Percentiles rank a stretch among this genome's conserved stretches.
Conservation (phyloP, 2,888 invertebrate genomes). For the Folsomia candida region DNA sequence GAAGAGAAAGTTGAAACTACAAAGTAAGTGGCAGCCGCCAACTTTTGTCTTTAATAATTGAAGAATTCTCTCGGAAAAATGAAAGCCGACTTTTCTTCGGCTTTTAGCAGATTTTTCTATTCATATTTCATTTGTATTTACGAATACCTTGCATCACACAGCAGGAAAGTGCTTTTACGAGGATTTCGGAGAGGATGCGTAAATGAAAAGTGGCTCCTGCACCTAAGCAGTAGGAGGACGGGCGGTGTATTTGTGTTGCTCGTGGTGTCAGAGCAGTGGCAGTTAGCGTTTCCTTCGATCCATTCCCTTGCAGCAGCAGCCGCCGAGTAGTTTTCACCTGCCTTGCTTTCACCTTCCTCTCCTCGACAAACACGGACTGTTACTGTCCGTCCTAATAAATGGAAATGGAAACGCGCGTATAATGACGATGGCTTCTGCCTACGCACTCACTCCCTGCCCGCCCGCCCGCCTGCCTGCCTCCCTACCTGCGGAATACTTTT, state of each 20-base stretch:
- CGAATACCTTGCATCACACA: not conserved
- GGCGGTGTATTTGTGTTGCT: too few relatives aligned
- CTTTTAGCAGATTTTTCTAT: slow-evolving; percentile 8
- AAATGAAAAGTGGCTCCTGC: slow-evolving; percentile 2
- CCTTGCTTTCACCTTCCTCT: not conserved
- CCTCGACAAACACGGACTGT: not conserved
- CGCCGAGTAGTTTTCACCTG: not conserved
- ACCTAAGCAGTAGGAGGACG: too few relatives aligned
- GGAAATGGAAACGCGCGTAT: not conserved
- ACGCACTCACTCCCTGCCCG: too few relatives aligned
- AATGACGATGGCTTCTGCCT: not conserved
- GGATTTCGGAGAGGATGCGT: not conserved
- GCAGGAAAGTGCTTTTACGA: not conserved
- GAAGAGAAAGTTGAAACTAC: not conserved
- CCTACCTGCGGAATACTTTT: too few relatives aligned
- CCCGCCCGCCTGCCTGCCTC: too few relatives aligned
- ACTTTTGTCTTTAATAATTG: slow-evolving; percentile 15
- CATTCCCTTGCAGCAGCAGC: not conserved
- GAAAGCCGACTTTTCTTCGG: not conserved
- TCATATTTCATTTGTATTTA: not conserved
- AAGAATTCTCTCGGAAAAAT: not conserved
- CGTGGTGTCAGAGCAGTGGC: too few relatives aligned
- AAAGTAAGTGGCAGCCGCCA: slow-evolving; percentile 7
- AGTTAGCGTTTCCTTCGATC: too few relatives aligned
- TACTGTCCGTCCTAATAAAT: not conserved